Base-by-base conservation (phyloP, 35 echinoderm and acorn worm genomes). In the Ophiothrix spiculata region DNA sequence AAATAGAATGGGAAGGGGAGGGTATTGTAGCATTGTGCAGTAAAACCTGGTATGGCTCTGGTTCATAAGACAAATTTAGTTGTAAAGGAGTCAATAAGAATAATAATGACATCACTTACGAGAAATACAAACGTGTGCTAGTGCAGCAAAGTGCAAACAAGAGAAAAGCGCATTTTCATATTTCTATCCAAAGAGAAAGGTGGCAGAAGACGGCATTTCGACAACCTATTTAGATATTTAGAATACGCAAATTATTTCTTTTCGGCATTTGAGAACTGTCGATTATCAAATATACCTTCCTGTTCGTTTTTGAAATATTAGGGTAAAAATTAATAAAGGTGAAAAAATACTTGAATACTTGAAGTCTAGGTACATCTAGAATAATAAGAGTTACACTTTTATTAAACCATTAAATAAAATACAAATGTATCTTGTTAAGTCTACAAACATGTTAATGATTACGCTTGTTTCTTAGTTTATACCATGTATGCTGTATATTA, bases 171-270 rank as follows among this genome's bases (percentile, higher is more conserved):
- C 90, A 4, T 85, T 91, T 17, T 41, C 90, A 4, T 91, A 87
- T 41, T 69, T 91, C 17, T 91, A 91, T 42, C 79, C 85, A 56
- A 91, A 87, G 36, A 40, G 79, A 8, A 91, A 87, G 54, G 90
- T 87, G 33, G 31, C 39, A 10, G 23, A 40, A 17, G 90, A 91
- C 34, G 64, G 85, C 11, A 31, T 91, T 23, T 75, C 90, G 21
- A 91, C 90, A 2, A 56, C 38, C 23, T 85, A 87, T 19, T 54
- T 87, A 16, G 90, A 91, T 74, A 11, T 91, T 3, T 91, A 85
- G 35, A 19, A 79, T 33, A 76, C 13, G 25, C 14, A 39, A 80
- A 36, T 23, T 38, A 25, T 80, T n/a, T n/a, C n/a, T n/a, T n/a
- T 69, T 69, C 16, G 8, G 8, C 25, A n/a, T n/a, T n/a, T n/a